Evolutionary conservation across 2,797 vertebrate genomes (phyloP), one percentile per base, ranked within the genome.

Genomic region (Phaenicophaeus curvirostris): DNA sequence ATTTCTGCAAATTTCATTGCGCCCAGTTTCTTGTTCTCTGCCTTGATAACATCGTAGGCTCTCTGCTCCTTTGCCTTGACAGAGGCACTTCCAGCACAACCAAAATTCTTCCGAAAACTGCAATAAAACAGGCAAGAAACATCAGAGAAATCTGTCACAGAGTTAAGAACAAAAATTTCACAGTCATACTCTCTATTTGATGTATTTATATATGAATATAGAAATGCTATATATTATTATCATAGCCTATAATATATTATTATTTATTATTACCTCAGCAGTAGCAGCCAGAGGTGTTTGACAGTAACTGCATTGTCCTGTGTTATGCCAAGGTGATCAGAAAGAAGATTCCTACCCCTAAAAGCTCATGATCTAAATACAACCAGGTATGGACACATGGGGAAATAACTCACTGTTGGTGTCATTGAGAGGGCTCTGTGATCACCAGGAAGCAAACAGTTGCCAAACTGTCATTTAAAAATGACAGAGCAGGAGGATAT

Each of bases 61-160:
- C 92, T 95, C 33, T 62, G 13, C 20, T 99, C 98, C 48, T 85
- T 96, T 9, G 58, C 71, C 5, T 96, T 93, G 11, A 13, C n/a
- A 0, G 85, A 27, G 3, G 61, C 93, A 8, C 93, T 97, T 6
- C 0, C 1, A 6, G 97, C 96, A 10, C 99, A 98, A 82, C 99
- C 99, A 81, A 99, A 99, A 5, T 98, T 97, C 95, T 99, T 90
- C 96, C 89, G 98, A 93, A 99, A 94, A 93, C 99, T 99, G 89
- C 35, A 63, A 96, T 59, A 67, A 82, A 69, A 31, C 8, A 17
- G 48, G 65, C 27, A 71, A 72, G 55, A 92, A 69, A 61, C 15
- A 31, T 41, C 41, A 69, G 25, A 82, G 41, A 30, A 44, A 41
- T 66, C 57, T 74, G 9, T 35, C 65, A 87, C 41, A 4, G 62